Base-by-base conservation (phyloP, 1,140 invertebrate genomes). In the Macrosteles quadrilineatus region DNA sequence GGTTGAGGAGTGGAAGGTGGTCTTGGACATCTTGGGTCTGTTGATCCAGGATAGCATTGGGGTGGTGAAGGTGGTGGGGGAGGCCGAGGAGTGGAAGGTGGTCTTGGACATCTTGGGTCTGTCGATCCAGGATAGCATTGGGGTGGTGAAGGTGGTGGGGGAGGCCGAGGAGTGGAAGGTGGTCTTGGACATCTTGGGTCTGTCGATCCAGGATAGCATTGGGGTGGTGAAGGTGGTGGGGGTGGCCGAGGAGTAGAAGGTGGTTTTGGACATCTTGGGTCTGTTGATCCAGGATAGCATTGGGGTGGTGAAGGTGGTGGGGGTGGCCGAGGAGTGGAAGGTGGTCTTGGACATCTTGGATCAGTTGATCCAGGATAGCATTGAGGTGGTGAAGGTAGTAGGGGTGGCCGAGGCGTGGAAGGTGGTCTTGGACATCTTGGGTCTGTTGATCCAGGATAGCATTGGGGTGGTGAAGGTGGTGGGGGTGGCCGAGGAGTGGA, bases 401-500 rank as follows among this genome's bases (percentile, higher is more conserved):
- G 23, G 30, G 45, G 45, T 23, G 69, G 69, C 40, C 75, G 68
- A 6, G 77, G 69, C 40, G 40, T 68, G 11, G 78, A 75, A 71
- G 78, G 80, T 40, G 59, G 30, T 29, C 27, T 67, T 27, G 63
- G 31, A 71, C 82, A 84, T 68, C 81, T 74, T 30, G 82, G 82
- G 76, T 83, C 81, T 0, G 74, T 76, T 17, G 77, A 80, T 63
- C 81, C 82, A 23, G 78, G 81, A 72, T 76, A 81, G 69, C 80
- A 83, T 4, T 72, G 50, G 53, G 77, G 73, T 53, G 67, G 67
- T 69, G 40, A 64, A 30, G 70, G 72, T 40, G 32, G 32, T 6
- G 32, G 32, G 4, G 73, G 73, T 29, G 70, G 55, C 27, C 32
- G 4, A 14, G 32, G 31, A 2, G 65, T 53, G 14, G 74, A 57